phyloP scores from a whole-genome alignment of 2,797 vertebrate species.

The Morelia viridis region DNA sequence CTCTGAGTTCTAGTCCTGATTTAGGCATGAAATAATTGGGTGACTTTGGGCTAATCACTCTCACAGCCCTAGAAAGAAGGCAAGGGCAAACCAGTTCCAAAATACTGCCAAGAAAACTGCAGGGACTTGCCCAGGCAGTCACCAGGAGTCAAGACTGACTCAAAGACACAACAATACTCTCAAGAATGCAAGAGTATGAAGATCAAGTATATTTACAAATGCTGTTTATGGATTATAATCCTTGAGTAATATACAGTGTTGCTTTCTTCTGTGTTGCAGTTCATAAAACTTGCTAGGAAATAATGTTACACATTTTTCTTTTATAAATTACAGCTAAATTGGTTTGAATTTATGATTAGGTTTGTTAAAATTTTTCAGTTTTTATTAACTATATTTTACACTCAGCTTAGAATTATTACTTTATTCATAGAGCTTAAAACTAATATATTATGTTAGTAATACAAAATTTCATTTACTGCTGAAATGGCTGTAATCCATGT shows the following conservation, averaged over 20 bases:
- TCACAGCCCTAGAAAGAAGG: neutral
- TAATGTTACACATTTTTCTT: neutral
- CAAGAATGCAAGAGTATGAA: too few species aligned
- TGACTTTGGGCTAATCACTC: neutral
- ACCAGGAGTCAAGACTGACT: neutral
- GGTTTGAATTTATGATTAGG: neutral
- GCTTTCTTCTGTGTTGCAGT: neutral
- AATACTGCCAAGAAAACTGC: neutral
- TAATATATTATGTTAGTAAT: neutral
- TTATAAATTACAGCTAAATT: neutral
- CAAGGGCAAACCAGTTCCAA: neutral
- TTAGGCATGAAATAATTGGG: neutral
- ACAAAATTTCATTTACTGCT: neutral
- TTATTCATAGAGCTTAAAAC: neutral
- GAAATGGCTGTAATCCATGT: neutral
- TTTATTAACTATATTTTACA: neutral
- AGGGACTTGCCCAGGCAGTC: neutral
- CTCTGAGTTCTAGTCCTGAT: neutral
- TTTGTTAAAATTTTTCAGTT: neutral
- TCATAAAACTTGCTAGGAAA: neutral
- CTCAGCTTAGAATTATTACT: neutral
- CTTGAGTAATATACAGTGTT: neutral
- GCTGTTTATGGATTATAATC: neutral
- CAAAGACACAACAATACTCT: too few species aligned
- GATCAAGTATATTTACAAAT: neutral